phyloP scores from a whole-genome alignment of 2,113 vertebrate genomes.

The Neolamprologus cancellatus region DNA sequence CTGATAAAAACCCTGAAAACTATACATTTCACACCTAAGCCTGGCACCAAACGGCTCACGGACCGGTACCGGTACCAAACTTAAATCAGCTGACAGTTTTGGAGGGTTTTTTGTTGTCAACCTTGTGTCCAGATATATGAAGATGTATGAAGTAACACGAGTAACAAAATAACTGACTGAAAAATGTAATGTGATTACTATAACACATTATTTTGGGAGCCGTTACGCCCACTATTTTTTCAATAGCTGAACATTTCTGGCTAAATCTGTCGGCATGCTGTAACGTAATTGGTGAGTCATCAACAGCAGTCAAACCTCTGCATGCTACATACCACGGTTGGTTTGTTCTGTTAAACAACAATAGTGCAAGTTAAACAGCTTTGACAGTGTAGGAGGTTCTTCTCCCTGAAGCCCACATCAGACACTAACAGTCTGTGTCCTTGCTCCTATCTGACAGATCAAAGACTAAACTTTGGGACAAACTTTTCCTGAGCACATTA shows the following conservation, averaged over 20 bases:
- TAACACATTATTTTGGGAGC: background rate
- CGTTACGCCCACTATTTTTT: background rate
- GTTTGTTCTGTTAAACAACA: background rate
- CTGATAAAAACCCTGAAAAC: too few species aligned
- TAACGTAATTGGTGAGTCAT: background rate
- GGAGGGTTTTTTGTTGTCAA: background rate
- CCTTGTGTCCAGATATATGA: background rate
- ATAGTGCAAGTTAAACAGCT: background rate
- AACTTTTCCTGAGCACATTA: slow-evolving; percentile 62
- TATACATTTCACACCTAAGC: fast-evolving
- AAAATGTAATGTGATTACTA: background rate
- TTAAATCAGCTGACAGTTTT: background rate
- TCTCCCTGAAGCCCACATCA: background rate
- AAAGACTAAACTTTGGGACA: slow-evolving; percentile 35
- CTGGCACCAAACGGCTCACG: fast-evolving
- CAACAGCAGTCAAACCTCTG: background rate
- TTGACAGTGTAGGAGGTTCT: background rate
- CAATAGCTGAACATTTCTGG: background rate
- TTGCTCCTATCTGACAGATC: slow-evolving; percentile 36
- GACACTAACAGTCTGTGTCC: slow-evolving; percentile 4
- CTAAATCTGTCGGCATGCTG: background rate
- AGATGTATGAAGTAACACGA: background rate
- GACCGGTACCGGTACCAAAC: too few species aligned
- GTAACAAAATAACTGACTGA: background rate
- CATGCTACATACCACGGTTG: background rate